Evolutionary conservation across 2,797 vertebrate species (phyloP).

Genomic region (Eulemur coronatus): DNA sequence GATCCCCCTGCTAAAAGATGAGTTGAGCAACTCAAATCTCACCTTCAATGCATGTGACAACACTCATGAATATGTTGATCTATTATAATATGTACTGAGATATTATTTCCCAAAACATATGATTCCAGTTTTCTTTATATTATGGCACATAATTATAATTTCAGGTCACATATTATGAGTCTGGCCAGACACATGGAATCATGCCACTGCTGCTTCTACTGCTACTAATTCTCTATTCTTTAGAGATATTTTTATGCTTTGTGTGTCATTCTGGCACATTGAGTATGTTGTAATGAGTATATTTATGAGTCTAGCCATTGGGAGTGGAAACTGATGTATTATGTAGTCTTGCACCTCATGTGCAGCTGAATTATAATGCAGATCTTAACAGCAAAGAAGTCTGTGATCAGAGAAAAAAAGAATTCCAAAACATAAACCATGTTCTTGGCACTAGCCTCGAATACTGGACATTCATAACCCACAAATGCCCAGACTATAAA

Average conservation of each 20-base stretch:
- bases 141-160: slow-evolving; percentile 7
- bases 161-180: background rate
- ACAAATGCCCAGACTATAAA: slow-evolving; percentile 82
- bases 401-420: slow-evolving; percentile 73
- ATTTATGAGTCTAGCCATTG: slow-evolving; percentile 77
- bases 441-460: slow-evolving; percentile 77
- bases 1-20: background rate
- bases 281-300: slow-evolving; percentile 64
- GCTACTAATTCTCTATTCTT: slow-evolving; percentile 63
- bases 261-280: slow-evolving; percentile 57
- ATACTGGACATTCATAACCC: slow-evolving; percentile 79
- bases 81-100: background rate
- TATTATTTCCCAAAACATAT: slow-evolving; percentile 12
- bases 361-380: slow-evolving; percentile 75
- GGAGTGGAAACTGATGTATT: slow-evolving; percentile 76
- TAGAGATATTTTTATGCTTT: slow-evolving; percentile 55
- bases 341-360: slow-evolving; percentile 58
- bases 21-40: background rate
- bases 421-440: slow-evolving; percentile 80
- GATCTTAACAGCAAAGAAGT: slow-evolving; percentile 70
- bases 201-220: background rate
- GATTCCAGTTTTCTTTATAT: slow-evolving; percentile 2
- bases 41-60: background rate
- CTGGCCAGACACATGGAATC: slow-evolving; percentile 13
- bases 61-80: background rate